phyloP scores from a whole-genome alignment of 1,140 invertebrate species.

The Drosophila pachea region DNA sequence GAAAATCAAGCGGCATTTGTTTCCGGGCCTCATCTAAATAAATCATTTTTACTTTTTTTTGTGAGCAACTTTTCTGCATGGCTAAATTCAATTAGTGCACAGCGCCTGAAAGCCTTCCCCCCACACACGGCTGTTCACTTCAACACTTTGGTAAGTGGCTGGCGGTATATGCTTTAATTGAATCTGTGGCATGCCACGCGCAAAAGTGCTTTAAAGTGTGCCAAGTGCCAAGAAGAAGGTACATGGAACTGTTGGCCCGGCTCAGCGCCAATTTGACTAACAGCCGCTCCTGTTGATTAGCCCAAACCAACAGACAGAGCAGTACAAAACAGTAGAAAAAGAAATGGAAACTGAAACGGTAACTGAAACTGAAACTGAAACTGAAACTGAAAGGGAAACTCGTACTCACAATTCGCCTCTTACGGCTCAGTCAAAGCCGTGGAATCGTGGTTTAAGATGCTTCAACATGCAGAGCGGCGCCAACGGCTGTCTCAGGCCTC shows the following conservation, averaged over 20 bases:
- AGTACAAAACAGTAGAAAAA: not conserved
- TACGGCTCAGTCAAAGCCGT: slow-evolving; percentile 2
- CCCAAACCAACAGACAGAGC: slow-evolving; percentile 3
- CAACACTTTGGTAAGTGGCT: slow-evolving; percentile 24
- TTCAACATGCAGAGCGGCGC: slow-evolving; percentile 44
- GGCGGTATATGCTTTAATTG: slow-evolving; percentile 24
- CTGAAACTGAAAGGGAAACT: too few species aligned
- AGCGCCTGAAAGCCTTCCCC: slow-evolving; percentile 9
- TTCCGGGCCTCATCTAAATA: slow-evolving; percentile 28
- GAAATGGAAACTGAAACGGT: not conserved
- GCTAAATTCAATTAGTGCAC: slow-evolving; percentile 49
- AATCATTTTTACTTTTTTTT: slow-evolving; percentile 46
- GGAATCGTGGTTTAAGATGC: slow-evolving; percentile 36
- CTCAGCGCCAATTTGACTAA: slow-evolving; percentile 8
- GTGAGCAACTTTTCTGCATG: slow-evolving; percentile 37
- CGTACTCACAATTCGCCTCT: slow-evolving; percentile 12
- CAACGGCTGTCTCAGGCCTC: slow-evolving; percentile 19
- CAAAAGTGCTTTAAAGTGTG: slow-evolving; percentile 20
- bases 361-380: not conserved
- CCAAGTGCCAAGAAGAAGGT: not conserved
- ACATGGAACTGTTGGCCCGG: not conserved
- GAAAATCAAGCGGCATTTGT: not conserved
- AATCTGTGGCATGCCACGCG: slow-evolving; percentile 28
- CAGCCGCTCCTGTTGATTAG: slow-evolving; percentile 9
- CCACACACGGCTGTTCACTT: not conserved